phyloP scores from a whole-genome alignment of 2,113 vertebrate genomes.

The Microcebus ravelobensis region DNA sequence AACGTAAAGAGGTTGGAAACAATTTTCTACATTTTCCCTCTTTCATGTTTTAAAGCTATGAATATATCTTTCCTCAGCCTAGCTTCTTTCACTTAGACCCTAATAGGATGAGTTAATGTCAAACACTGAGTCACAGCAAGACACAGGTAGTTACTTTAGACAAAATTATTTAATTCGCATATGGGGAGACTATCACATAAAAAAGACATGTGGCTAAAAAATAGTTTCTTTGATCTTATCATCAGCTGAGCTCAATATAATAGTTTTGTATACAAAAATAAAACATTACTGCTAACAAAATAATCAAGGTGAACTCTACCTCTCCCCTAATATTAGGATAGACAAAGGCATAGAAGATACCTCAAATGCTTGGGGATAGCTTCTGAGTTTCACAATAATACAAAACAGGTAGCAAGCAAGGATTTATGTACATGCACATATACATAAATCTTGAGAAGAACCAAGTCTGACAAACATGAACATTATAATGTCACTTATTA shows the following conservation, averaged over 20 bases:
- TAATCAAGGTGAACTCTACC: background rate
- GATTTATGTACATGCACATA: background rate
- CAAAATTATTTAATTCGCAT: background rate
- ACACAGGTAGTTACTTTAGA: background rate
- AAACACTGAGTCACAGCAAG: background rate
- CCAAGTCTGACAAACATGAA: background rate
- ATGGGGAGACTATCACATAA: background rate
- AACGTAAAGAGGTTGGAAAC: background rate
- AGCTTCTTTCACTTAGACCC: background rate
- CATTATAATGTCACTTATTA: background rate
- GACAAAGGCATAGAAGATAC: background rate
- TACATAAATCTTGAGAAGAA: background rate
- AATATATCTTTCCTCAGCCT: background rate
- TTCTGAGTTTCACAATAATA: conserved; percentile 34
- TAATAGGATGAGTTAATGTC: background rate
- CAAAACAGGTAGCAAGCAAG: background rate
- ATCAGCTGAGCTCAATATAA: background rate
- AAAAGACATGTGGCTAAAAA: background rate
- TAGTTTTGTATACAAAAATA: background rate
- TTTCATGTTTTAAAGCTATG: conserved; percentile 18
- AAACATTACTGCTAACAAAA: background rate
- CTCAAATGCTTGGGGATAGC: background rate
- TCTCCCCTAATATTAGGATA: background rate
- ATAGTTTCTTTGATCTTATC: background rate
- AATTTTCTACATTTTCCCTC: background rate